These are phyloP conservation scores for Hirtodrosophila confusa DNA, from an alignment of 2,888 invertebrate genomes.

Conservation along the genomic window DNA sequence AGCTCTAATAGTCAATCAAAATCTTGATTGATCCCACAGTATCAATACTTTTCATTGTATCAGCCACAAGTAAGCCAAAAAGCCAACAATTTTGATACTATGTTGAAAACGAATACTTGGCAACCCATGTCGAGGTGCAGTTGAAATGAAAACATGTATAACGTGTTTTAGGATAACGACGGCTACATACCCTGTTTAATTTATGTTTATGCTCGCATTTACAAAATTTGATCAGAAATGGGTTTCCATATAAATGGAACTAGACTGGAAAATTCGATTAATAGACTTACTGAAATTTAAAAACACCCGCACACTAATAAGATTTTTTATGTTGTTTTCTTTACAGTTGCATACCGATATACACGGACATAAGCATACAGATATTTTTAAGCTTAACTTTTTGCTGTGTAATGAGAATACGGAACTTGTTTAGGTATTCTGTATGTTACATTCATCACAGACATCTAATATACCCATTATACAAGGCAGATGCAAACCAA, in stretches of 20 bases:
- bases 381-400: background rate
- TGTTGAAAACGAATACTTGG: constrained; percentile 39
- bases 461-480: constrained; percentile 15
- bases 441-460: no score
- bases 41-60: constrained; percentile 2
- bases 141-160: background rate
- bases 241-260: no score
- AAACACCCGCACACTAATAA: no score
- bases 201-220: no score
- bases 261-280: no score
- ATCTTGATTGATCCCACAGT: constrained; percentile 52
- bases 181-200: constrained; percentile 24
- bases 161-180: background rate
- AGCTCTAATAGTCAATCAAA: constrained; percentile 40
- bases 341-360: no score
- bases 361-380: no score
- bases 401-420: no score
- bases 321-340: no score
- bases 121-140: constrained; percentile 64
- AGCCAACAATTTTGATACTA: constrained; percentile 34
- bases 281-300: no score
- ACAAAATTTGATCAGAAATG: no score
- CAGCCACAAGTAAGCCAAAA: constrained; percentile 32
- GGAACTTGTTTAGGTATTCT: no score
- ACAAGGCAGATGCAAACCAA: constrained; percentile 48